Evolutionary conservation across 2,113 vertebrate genomes (phyloP).

Genomic region (Rhipidura dahli): DNA sequence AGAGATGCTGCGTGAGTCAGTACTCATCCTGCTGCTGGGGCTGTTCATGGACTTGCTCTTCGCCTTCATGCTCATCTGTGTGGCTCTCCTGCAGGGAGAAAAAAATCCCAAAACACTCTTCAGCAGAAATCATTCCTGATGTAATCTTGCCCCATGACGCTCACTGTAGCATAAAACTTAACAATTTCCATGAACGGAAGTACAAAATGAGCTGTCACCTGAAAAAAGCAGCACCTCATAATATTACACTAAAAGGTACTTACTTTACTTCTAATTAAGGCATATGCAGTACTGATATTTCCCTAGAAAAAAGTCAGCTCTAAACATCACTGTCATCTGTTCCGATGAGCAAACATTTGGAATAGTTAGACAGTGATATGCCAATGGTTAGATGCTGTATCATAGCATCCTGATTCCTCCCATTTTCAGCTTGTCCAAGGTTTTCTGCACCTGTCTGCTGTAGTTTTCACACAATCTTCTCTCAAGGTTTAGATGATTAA

Average conservation of each 20-base stretch:
- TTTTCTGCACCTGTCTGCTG: not conserved
- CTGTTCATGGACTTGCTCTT: constrained; percentile 82
- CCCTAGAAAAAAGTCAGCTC: not conserved
- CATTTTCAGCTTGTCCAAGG: not conserved
- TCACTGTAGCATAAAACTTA: not conserved
- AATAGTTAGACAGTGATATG: not conserved
- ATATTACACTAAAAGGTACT: not conserved
- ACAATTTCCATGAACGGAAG: not conserved
- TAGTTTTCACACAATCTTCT: not conserved
- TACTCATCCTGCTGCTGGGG: constrained; percentile 93
- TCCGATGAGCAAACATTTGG: fast-evolving
- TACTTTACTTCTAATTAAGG: not conserved
- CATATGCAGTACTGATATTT: not conserved
- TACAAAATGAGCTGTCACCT: not conserved
- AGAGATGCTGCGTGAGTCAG: constrained; percentile 77
- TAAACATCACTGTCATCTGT: not conserved
- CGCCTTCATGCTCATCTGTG: constrained; percentile 86
- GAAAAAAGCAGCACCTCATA: not conserved
- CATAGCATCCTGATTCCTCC: not conserved
- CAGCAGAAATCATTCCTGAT: not conserved
- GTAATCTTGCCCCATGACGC: fast-evolving
- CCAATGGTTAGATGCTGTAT: not conserved
- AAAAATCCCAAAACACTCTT: not conserved
- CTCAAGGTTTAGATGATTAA: not conserved
- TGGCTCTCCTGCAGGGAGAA: constrained; percentile 81